Conservation (phyloP, 1,140 invertebrate species). For the Druon quercuslanigerum region DNA sequence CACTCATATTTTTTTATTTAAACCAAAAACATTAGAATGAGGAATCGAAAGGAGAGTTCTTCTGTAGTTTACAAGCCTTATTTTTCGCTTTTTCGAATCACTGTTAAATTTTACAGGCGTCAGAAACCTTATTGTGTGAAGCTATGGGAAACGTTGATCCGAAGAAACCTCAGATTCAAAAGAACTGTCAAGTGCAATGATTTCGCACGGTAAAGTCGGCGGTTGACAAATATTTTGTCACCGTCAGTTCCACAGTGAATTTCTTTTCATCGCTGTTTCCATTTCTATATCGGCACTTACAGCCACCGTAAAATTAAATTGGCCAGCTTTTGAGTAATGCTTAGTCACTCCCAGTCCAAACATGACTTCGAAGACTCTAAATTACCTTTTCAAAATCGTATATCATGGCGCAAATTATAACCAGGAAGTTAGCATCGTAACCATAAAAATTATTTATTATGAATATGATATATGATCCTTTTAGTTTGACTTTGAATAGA, state of each 20-base stretch:
- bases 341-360: background rate
- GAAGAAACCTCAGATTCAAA: constrained; percentile 8
- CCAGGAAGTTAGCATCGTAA: no score
- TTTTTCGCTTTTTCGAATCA: background rate
- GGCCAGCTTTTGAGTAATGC: background rate
- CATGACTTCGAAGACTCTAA: no score
- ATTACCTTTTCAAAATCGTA: no score
- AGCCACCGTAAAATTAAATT: constrained; percentile 39
- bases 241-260: constrained; percentile 23
- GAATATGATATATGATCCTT: no score
- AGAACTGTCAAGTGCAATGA: constrained; percentile 30
- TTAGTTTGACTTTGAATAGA: no score
- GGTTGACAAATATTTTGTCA: constrained; percentile 47
- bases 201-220: constrained; percentile 34
- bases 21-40: no score
- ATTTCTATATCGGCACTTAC: constrained; percentile 39
- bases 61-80: background rate
- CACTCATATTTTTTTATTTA: no score
- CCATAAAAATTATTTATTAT: no score
- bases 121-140: constrained; percentile 5
- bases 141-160: constrained; percentile 3
- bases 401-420: no score
- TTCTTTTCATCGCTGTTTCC: constrained; percentile 35
- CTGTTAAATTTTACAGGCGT: constrained; percentile 18
- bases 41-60: no score